Evolutionary conservation across 2,888 invertebrate species (phyloP), one percentile per base, ranked within the genome.

Genomic region (Nemoura dubitans): DNA sequence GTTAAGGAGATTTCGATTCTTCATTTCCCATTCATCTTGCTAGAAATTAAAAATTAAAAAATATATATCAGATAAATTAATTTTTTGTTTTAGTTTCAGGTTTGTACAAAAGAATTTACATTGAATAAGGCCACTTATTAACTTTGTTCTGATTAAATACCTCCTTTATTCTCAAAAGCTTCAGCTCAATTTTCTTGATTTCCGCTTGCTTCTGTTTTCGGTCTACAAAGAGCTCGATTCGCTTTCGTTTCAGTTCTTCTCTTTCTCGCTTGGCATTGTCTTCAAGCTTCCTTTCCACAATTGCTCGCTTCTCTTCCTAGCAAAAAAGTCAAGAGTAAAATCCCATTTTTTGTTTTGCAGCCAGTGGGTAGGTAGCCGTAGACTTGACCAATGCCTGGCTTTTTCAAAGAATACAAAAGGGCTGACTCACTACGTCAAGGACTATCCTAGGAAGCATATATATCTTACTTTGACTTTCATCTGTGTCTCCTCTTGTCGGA

Each of bases 261-360:
- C 96, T 96, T 90, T 98, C 98, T 90, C 95, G 93, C 86, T 96
- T 94, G 86, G 97, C 97, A 90, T 97, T 97, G 90, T 98, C 97
- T 91, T 99, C 99, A 87, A 99, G 94, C 91, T 98, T 97, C 87
- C 96, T 96, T 92, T 99, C 99, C 7, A 99, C 96, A 92, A 96
- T 96, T 10, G 95, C 95, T 89, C 97, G 94, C 91, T 96, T 97
- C 87, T 96, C 95, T 90, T 96, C 97, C 95, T 96, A 89, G 59
- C 90, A 89, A 85, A 76, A 80, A 86, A 85, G 2, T 43, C 21
- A 87, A 88, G 82, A 85, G 80, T 85, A 86, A n/a, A n/a, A n/a
- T n/a, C n/a, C n/a, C n/a, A n/a, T n/a, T n/a, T n/a, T n/a, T n/a
- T n/a, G n/a, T n/a, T n/a, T n/a, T n/a, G n/a, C n/a, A n/a, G n/a